A percentile compares a stretch with the other conserved stretches of the same genome.
These are phyloP conservation scores for Drosophila pullipes DNA, from an alignment of 2,888 invertebrate genomes.

Conservation along the genomic window DNA sequence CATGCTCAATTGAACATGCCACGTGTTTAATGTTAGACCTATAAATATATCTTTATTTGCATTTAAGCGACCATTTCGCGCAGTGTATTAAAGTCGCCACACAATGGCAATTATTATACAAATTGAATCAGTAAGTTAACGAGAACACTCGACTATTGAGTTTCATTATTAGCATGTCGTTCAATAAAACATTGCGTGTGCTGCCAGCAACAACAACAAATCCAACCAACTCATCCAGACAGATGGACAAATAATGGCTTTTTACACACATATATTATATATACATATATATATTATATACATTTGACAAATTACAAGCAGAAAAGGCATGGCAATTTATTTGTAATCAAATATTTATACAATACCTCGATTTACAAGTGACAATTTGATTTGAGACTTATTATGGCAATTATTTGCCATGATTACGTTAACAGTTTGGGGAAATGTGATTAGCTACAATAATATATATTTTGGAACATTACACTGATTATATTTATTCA, in stretches of 20 bases:
- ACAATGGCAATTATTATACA: slow-evolving; percentile 32
- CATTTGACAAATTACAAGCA: slow-evolving; percentile 4
- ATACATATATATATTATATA: background rate
- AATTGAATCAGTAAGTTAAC: slow-evolving; percentile 59
- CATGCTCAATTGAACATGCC: slow-evolving; percentile 40
- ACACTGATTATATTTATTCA: background rate
- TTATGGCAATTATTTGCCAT: background rate
- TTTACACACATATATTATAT: background rate
- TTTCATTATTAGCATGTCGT: slow-evolving; percentile 57
- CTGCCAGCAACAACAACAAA: background rate
- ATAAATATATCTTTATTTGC: background rate
- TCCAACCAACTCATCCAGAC: slow-evolving; percentile 26
- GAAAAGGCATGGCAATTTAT: background rate
- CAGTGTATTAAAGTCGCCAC: slow-evolving; percentile 5
- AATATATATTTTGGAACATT: background rate
- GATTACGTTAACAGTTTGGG: background rate
- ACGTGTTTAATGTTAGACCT: slow-evolving; percentile 27
- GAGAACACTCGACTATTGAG: slow-evolving; percentile 41
- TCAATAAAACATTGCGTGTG: slow-evolving; percentile 10
- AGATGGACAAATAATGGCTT: slow-evolving; percentile 31
- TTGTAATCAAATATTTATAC: slow-evolving; percentile 25
- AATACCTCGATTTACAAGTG: background rate
- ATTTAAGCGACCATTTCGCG: slow-evolving; percentile 16
- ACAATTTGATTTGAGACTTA: background rate
- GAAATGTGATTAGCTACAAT: background rate